phyloP scores from a whole-genome alignment of 2,797 vertebrate species.

The Chaenodraco wilsoni region DNA sequence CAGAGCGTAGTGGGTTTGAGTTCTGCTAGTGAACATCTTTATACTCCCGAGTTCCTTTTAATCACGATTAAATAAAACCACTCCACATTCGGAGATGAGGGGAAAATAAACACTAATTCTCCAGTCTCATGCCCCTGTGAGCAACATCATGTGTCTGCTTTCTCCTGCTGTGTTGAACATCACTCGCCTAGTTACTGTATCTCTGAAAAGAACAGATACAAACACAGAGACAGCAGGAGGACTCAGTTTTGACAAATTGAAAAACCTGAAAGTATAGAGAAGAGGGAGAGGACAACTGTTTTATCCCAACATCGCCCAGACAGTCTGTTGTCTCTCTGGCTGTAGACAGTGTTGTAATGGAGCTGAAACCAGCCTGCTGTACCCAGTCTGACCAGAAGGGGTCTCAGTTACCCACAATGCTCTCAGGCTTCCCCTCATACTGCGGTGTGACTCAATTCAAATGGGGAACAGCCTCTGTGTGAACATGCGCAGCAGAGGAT shows the following conservation, averaged over 20 bases:
- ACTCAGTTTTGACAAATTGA: slow-evolving; percentile 30
- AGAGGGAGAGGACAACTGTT: slow-evolving; percentile 1
- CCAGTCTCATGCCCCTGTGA: slow-evolving; percentile 1
- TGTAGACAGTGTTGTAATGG: not conserved
- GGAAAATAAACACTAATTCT: not conserved
- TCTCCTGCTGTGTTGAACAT: slow-evolving; percentile 32
- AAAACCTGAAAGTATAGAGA: slow-evolving; percentile 13
- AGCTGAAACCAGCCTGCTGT: slow-evolving; percentile 49
- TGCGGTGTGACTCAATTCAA: slow-evolving; percentile 74
- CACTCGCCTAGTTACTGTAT: slow-evolving; percentile 35
- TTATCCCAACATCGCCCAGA: slow-evolving; percentile 9
- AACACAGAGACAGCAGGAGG: slow-evolving; percentile 24
- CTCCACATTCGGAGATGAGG: not conserved
- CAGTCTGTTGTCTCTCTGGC: slow-evolving; percentile 9
- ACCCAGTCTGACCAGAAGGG: slow-evolving; percentile 65
- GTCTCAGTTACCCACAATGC: slow-evolving; percentile 57
- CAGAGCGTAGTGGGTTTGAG: not conserved
- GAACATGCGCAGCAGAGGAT: slow-evolving; percentile 56
- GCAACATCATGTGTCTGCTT: slow-evolving; percentile 8
- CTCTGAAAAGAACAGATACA: slow-evolving; percentile 55
- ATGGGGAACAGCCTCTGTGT: slow-evolving; percentile 53
- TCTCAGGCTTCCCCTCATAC: slow-evolving; percentile 54
- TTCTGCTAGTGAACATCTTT: not conserved
- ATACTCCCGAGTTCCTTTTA: not conserved
- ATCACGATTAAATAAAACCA: slow-evolving; percentile 2